phyloP scores from a whole-genome alignment of 2,888 invertebrate species.

The Lycia hirtaria region DNA sequence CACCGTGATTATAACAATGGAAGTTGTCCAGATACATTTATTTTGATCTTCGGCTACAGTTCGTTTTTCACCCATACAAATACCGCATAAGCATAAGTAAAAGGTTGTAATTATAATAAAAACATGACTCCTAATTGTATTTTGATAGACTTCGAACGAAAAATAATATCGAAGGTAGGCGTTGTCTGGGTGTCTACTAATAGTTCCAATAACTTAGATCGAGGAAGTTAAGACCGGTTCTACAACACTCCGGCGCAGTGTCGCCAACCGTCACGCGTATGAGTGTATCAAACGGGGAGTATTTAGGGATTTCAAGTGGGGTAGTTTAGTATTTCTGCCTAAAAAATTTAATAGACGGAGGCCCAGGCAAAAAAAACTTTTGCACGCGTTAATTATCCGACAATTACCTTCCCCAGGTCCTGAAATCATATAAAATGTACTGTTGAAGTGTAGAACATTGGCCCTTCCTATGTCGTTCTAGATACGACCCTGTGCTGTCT shows the following conservation, averaged over 20 bases:
- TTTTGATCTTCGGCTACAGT: too few species aligned
- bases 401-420: too few species aligned
- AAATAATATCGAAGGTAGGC: constrained; percentile 39
- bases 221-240: constrained; percentile 76
- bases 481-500: constrained; percentile 55
- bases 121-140: too few species aligned
- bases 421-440: too few species aligned
- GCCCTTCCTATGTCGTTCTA: neutral
- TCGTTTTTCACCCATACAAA: too few species aligned
- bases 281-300: neutral
- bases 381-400: too few species aligned
- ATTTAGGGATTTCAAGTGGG: constrained; percentile 1
- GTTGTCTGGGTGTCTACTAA: constrained; percentile 52
- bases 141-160: constrained; percentile 1
- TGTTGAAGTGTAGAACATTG: neutral
- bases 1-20: too few species aligned
- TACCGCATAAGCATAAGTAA: too few species aligned
- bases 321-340: neutral
- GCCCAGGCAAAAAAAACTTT: too few species aligned
- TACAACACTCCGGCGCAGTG: constrained; percentile 56
- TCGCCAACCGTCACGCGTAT: constrained; percentile 51
- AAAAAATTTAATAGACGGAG: too few species aligned
- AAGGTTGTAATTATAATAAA: too few species aligned
- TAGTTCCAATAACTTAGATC: constrained; percentile 71
- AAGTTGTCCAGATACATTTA: too few species aligned